A percentile compares a stretch with the other conserved stretches of the same genome.
Conservation (phyloP, 2,888 invertebrate species). For the Microplitis manilae region DNA sequence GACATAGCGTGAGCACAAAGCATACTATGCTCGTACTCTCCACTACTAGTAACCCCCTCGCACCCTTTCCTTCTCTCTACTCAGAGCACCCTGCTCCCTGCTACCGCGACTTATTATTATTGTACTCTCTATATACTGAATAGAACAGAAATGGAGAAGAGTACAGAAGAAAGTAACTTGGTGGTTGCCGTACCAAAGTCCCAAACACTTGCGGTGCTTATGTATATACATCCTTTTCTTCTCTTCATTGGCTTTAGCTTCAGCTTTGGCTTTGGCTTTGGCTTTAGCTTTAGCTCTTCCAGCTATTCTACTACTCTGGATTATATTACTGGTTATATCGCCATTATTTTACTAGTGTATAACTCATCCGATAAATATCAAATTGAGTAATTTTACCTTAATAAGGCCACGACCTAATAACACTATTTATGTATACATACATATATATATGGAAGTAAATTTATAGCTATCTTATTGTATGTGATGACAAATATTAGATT, state of each 20-base stretch:
- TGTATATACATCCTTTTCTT: constrained; percentile 21
- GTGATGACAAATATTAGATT: neutral
- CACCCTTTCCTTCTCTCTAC: constrained; percentile 37
- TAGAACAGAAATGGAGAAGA: constrained; percentile 19
- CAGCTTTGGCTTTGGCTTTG: neutral
- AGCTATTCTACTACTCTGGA: neutral
- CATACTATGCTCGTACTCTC: constrained; percentile 39
- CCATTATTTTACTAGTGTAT: constrained; percentile 30
- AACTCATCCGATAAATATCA: constrained; percentile 51
- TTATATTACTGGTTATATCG: constrained; percentile 1
- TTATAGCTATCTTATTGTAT: neutral
- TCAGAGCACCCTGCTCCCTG: neutral
- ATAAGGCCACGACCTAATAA: constrained; percentile 33
- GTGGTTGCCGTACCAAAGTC: constrained; percentile 22
- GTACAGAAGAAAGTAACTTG: neutral
- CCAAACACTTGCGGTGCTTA: constrained; percentile 26
- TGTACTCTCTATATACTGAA: constrained; percentile 10
- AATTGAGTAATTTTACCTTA: constrained; percentile 53
- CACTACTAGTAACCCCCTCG: constrained; percentile 9
- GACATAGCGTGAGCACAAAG: constrained; percentile 56
- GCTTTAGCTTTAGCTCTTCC: neutral
- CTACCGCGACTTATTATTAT: constrained; percentile 13
- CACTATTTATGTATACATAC: neutral
- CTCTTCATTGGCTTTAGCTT: constrained; percentile 9
- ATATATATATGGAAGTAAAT: neutral